phyloP scores from a whole-genome alignment of 2,113 vertebrate species.

The Thomomys bottae region DNA sequence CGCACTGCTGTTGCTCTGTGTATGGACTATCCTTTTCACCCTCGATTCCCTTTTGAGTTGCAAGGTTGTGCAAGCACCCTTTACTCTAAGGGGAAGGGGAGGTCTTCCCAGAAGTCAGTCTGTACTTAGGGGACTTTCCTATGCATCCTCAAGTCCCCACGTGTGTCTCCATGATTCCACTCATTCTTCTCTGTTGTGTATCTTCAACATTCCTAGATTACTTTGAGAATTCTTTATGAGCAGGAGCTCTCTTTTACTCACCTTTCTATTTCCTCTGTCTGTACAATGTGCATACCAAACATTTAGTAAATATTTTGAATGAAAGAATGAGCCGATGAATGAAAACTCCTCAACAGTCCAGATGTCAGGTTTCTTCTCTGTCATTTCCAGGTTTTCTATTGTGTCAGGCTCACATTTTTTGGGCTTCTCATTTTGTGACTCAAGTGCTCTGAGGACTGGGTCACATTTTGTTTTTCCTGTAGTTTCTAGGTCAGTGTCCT shows the following conservation, averaged over 20 bases:
- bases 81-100: background rate
- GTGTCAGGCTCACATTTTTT: background rate
- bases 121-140: background rate
- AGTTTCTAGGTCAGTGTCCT: background rate
- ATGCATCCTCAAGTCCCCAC: background rate
- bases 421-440: background rate
- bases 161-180: background rate
- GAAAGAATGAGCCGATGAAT: background rate
- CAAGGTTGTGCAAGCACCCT: background rate
- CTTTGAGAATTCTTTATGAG: background rate
- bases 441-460: background rate
- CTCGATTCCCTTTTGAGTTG: background rate
- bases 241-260: background rate
- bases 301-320: background rate
- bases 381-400: background rate
- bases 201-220: background rate
- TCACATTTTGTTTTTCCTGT: background rate
- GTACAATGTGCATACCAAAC: background rate
- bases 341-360: background rate
- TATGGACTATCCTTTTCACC: background rate
- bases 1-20: background rate
- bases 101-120: background rate
- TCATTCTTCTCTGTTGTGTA: background rate
- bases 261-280: background rate
- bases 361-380: slow-evolving; percentile 16